Evolutionary conservation across 2,113 vertebrate genomes (phyloP).

Genomic region (Arothron firmamentum): DNA sequence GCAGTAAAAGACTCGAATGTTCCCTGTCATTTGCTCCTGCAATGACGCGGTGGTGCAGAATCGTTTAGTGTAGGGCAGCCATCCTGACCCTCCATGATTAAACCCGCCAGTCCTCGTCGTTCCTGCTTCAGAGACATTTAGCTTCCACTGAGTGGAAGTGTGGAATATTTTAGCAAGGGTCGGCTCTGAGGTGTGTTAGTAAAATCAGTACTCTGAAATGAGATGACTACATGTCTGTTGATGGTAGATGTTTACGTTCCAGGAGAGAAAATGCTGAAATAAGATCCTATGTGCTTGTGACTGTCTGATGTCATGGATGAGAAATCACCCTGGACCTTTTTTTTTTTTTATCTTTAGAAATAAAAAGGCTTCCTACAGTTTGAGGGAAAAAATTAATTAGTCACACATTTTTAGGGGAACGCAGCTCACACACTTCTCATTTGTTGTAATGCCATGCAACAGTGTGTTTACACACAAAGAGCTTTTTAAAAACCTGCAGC

Average conservation of each 20-base stretch:
- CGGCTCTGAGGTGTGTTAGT: no score
- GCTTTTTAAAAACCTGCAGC: no score
- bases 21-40: conserved; percentile 50
- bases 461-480: background rate
- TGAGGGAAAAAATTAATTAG: conserved; percentile 45
- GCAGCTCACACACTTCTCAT: conserved; percentile 45
- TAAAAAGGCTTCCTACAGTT: conserved; percentile 44
- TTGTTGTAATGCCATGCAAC: conserved; percentile 21
- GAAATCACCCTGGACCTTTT: conserved; percentile 37
- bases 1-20: conserved; percentile 35
- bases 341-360: no score
- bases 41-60: conserved; percentile 43
- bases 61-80: conserved; percentile 26
- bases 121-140: conserved; percentile 8
- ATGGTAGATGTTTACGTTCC: no score
- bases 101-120: conserved; percentile 31
- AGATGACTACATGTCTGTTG: no score
- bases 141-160: background rate
- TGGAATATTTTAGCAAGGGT: no score
- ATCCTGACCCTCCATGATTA: conserved; percentile 25
- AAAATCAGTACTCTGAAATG: no score
- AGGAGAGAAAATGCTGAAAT: no score
- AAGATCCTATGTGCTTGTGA: background rate
- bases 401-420: conserved; percentile 41
- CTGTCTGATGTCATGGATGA: conserved; percentile 33